phyloP scores from a whole-genome alignment of 2,888 invertebrate genomes.

The Limnephilus rhombicus region DNA sequence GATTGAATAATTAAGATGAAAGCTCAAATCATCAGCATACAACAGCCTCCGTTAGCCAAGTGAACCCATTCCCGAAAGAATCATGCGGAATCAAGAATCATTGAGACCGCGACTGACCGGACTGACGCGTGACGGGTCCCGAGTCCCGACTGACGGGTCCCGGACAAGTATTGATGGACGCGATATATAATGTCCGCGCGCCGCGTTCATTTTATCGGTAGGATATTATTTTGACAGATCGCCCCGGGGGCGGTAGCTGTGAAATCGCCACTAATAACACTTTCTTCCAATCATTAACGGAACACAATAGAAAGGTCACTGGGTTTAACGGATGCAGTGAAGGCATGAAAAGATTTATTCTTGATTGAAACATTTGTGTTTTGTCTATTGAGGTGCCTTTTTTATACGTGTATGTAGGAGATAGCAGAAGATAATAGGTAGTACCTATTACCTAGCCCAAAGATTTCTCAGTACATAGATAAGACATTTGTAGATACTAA shows the following conservation, averaged over 20 bases:
- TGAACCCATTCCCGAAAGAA: neutral
- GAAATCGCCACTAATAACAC: slow-evolving; percentile 55
- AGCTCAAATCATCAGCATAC: neutral
- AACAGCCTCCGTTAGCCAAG: neutral
- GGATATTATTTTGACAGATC: slow-evolving; percentile 37
- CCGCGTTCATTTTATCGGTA: slow-evolving; percentile 8
- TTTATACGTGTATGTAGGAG: too few relatives aligned
- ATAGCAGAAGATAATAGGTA: too few relatives aligned
- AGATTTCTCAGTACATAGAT: too few relatives aligned
- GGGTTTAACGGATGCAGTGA: too few relatives aligned
- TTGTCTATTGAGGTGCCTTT: too few relatives aligned
- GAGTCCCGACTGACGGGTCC: neutral
- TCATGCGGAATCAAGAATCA: neutral
- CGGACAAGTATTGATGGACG: slow-evolving; percentile 60
- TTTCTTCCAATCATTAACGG: slow-evolving; percentile 45
- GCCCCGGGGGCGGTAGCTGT: slow-evolving; percentile 44
- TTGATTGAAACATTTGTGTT: too few relatives aligned
- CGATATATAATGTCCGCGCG: slow-evolving; percentile 53
- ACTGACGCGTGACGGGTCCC: neutral
- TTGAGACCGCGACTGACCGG: slow-evolving; percentile 50
- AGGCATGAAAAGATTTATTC: too few relatives aligned
- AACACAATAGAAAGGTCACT: neutral
- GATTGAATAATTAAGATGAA: neutral
- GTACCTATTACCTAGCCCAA: too few relatives aligned
- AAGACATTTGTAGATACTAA: too few relatives aligned